Percentiles rank a stretch among this genome's conserved stretches.
These are phyloP conservation scores for Phenganax stokvisi DNA, from an alignment of 92 coral and sea anemone genomes.

Conservation along the genomic window DNA sequence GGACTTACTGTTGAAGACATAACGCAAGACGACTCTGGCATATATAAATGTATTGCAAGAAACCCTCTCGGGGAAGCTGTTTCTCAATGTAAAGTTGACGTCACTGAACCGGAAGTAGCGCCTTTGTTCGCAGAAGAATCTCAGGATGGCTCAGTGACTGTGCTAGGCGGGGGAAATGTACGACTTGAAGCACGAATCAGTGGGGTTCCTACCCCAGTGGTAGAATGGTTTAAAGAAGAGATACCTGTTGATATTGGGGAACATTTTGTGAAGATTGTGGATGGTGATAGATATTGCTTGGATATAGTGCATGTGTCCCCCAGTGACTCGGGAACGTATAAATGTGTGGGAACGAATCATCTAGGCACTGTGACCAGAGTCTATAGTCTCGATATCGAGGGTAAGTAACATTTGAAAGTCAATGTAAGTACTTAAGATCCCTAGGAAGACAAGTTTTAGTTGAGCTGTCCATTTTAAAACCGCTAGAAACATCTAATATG, in stretches of 20 bases:
- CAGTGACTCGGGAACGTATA: conserved; percentile 48
- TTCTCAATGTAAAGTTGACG: conserved; percentile 4
- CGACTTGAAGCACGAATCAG: conserved; percentile 72
- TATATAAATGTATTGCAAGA: conserved; percentile 46
- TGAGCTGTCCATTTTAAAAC: too few relatives aligned
- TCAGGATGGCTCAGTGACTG: conserved; percentile 42
- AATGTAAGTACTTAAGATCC: neutral
- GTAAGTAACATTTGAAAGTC: conserved; percentile 26
- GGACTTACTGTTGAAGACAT: conserved; percentile 53
- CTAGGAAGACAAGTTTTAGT: neutral
- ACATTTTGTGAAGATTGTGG: conserved; percentile 44
- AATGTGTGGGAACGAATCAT: conserved; percentile 52
- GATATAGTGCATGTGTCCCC: conserved; percentile 47
- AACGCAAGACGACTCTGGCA: conserved; percentile 52
- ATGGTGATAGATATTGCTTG: conserved; percentile 45
- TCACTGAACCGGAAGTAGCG: conserved; percentile 23
- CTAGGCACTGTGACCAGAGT: conserved; percentile 73
- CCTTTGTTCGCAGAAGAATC: conserved; percentile 45
- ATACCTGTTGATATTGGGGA: conserved; percentile 39
- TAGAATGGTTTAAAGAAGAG: conserved; percentile 55
- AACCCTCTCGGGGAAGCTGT: conserved; percentile 15
- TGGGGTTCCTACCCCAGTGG: conserved; percentile 47
- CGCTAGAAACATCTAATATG: too few relatives aligned
- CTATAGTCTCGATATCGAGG: conserved; percentile 74
- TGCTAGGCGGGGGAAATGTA: conserved; percentile 66